A percentile compares a stretch with the other conserved stretches of the same genome.
Evolutionary conservation across 2,797 vertebrate species (phyloP).

Genomic region (Salarias fasciatus): DNA sequence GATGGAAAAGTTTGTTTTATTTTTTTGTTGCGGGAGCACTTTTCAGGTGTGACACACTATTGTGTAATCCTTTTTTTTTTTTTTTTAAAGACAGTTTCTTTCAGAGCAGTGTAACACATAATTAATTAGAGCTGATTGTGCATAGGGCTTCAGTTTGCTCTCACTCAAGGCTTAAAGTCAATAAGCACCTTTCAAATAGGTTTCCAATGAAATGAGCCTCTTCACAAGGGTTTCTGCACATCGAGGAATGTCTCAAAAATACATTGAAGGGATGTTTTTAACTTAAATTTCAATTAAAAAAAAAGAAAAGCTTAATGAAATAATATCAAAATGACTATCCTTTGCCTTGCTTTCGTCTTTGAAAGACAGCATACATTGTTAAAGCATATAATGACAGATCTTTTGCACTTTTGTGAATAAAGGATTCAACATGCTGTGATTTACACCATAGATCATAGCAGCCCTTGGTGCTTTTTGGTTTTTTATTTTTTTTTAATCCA

Average conservation of each 20-base stretch:
- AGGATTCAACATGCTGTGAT: slow-evolving; percentile 2
- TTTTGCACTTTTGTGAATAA: slow-evolving; percentile 2
- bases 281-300: too few species aligned
- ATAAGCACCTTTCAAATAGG: slow-evolving; percentile 15
- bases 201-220: too few species aligned
- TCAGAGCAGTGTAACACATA: slow-evolving; percentile 6
- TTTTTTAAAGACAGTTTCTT: slow-evolving; percentile 1
- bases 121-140: slow-evolving; percentile 31
- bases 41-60: slow-evolving; percentile 3
- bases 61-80: background rate
- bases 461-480: background rate
- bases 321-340: too few species aligned
- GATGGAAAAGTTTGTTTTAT: slow-evolving; percentile 14
- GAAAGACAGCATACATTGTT: background rate
- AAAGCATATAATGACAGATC: background rate
- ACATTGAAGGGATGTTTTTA: too few species aligned
- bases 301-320: too few species aligned
- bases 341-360: too few species aligned
- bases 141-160: slow-evolving; percentile 17
- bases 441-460: background rate
- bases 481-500: too few species aligned
- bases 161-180: slow-evolving; percentile 3
- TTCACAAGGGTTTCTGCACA: too few species aligned
- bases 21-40: slow-evolving; percentile 6
- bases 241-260: too few species aligned